Evolutionary conservation across 2,113 vertebrate genomes (phyloP), one percentile per base, ranked within the genome.

Genomic region (Sterrhoptilus dennistouni): DNA sequence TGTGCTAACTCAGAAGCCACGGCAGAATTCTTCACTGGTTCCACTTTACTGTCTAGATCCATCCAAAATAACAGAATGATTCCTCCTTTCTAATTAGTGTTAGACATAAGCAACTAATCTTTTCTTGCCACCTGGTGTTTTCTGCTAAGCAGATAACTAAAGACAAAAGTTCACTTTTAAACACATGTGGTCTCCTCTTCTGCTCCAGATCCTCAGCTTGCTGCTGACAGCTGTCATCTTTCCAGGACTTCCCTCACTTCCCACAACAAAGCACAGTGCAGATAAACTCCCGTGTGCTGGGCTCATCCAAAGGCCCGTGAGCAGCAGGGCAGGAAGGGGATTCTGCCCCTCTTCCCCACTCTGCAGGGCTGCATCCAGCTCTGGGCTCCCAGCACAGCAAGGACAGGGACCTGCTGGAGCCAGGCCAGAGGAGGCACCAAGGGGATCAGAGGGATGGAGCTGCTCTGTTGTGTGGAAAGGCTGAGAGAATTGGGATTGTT

Each of bases 401-500:
- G 70, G 42, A 64, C 69, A 64, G 28, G 69, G 49, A 84, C 1
- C 69, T 75, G 82, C 2, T 64, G 60, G 12, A 65, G 42, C 8
- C 24, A 56, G 40, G 4, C 60, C 35, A 56, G 29, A 40, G 82
- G 9, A 40, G 60, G 4, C 19, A 47, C 12, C 82, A 4, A 38
- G 24, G 3, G 3, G 23, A 75, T 35, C 35, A 75, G 24, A 66
- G 60, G 42, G 35, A 11, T 65, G 70, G 42, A 65, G 24, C 42
- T 49, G 16, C 25, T 65, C 60, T 75, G 19, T 42, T 25, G 1
- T 3, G 59, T 36, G 49, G 49, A 54, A 38, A 47, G 16, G 36
- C 8, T 59, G 53, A 0, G 53, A 50, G 35, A 66, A 5, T 0
- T 59, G 13, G 17, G 22, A 0, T 11, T 87, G 18, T 23, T 36